Evolutionary conservation across 1,140 invertebrate genomes (phyloP), one percentile per base, ranked within the genome.

Genomic region (Papilio glaucus): DNA sequence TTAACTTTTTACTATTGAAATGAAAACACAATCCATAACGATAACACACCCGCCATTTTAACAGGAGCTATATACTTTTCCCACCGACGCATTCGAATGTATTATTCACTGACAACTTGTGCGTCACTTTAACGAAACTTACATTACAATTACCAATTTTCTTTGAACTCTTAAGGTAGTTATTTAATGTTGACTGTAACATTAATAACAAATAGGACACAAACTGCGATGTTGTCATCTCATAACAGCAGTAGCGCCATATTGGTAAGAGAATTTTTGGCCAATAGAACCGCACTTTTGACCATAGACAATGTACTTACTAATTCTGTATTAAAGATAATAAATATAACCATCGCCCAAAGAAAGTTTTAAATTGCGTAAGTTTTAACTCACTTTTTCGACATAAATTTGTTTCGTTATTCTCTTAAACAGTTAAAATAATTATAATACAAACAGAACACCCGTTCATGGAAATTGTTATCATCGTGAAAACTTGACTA

Each of bases 31-130:
- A 88, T 83, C 87, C 85, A 86, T 90, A 90, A 89, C 91, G 92
- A 93, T 93, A 93, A 93, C 91, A 93, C 91, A 91, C 91, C 90
- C 91, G 92, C 91, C 91, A 93, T 93, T 93, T 93, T 93, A 89
- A 92, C 88, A 77, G 86, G 86, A 91, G 86, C 85, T 77, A 86
- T 84, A 85, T 90, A 92, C 90, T 92, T 89, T 90, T 86, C 82
- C 86, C 81, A 86, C 73, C 80, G 85, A 87, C 85, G 85, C 89
- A 90, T 80, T 85, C 74, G 74, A 82, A 83, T 77, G 77, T 76
- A 75, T 72, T 77, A 78, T 80, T 72, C 68, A 71, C 71, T 18
- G 67, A 78, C 75, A 76, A 75, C 60, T 71, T 77, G 72, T 75
- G 69, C 82, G 72, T 75, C 78, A 85, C 77, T 77, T 82, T 79